Conservation (phyloP, 2,113 vertebrate genomes). For the Emydocephalus ijimae region DNA sequence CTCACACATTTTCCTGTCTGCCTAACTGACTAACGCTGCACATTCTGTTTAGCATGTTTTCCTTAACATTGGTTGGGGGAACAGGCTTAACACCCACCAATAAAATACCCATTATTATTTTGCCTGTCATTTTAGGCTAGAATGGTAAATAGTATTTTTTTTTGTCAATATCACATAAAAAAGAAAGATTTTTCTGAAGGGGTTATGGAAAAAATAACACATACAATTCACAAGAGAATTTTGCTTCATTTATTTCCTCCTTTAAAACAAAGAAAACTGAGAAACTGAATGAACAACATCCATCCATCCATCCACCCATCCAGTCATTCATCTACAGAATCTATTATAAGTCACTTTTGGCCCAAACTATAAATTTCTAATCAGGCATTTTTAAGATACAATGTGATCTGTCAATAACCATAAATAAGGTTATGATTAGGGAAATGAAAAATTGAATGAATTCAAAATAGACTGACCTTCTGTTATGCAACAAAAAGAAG, state of each 20-base stretch:
- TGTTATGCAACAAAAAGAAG: neutral
- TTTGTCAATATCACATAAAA: neutral
- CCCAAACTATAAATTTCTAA: neutral
- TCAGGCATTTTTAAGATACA: neutral
- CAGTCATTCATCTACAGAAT: neutral
- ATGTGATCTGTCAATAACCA: neutral
- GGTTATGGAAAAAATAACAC: neutral
- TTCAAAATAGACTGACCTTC: neutral
- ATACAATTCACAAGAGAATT: neutral
- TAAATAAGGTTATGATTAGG: neutral
- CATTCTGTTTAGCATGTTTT: no score
- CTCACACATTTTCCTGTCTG: no score
- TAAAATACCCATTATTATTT: neutral
- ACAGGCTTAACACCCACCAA: no score
- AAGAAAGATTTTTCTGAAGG: neutral
- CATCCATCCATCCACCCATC: neutral
- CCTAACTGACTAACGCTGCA: no score
- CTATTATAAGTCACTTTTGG: neutral
- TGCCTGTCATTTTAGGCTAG: neutral
- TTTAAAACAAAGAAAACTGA: neutral
- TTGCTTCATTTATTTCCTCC: neutral
- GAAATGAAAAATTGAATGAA: neutral
- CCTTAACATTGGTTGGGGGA: no score
- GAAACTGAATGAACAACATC: neutral
- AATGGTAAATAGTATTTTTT: neutral